Conservation (phyloP, 2,888 invertebrate species). For the Dasysyrphus tricinctus region DNA sequence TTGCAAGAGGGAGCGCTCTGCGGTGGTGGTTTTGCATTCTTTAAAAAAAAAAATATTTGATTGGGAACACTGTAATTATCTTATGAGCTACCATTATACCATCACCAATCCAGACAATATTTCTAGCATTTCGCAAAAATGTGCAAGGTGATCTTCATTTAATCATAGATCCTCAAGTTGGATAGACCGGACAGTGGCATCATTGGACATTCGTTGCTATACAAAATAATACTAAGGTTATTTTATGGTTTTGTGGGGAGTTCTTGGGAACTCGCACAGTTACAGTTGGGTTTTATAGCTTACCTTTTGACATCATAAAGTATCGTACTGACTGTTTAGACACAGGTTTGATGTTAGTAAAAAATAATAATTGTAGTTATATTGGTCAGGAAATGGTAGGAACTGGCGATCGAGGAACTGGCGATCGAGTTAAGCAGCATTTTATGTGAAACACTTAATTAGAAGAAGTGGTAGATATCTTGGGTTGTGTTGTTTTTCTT, state of each 20-base stretch:
- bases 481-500: no score
- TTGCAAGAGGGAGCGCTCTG: constrained; percentile 71
- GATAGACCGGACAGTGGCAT: constrained; percentile 18
- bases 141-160: constrained; percentile 75
- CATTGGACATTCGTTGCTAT: background rate
- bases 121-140: constrained; percentile 48
- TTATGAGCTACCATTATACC: constrained; percentile 22
- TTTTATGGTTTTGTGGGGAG: background rate
- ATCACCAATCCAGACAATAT: constrained; percentile 34
- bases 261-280: constrained; percentile 19
- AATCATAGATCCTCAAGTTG: constrained; percentile 66
- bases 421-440: no score
- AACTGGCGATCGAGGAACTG: no score
- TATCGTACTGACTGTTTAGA: background rate
- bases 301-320: constrained; percentile 20
- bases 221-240: background rate
- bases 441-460: no score
- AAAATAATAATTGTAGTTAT: background rate
- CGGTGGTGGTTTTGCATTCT: constrained; percentile 63
- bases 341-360: background rate
- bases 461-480: no score
- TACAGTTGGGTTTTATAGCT: constrained; percentile 3
- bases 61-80: constrained; percentile 64
- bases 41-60: constrained; percentile 40
- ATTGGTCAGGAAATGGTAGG: background rate